Evolutionary conservation across 2,797 vertebrate genomes (phyloP), one percentile per base, ranked within the genome.

Genomic region (Aldrovandia affinis): DNA sequence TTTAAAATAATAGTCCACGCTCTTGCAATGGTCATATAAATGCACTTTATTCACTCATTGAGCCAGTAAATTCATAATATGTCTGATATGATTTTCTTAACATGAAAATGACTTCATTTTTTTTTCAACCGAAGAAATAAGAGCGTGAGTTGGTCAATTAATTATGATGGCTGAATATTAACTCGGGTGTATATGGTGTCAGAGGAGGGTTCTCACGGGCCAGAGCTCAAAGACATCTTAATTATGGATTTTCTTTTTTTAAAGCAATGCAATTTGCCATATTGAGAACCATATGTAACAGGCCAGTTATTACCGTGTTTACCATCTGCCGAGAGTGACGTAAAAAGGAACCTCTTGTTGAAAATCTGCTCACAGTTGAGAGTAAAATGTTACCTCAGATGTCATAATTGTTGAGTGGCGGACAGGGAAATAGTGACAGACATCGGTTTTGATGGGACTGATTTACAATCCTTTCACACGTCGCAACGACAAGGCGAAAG

Each of bases 181-280:
- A 33, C 8, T 15, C 4, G 9, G 28, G 25, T 25, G 28, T 28
- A 44, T 77, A 47, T 77, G 7, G 36, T 15, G 5, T 25, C 18
- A 20, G 42, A 50, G n/a, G 0, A 12, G n/a, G 12, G 9, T 70
- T 70, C 28, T 39, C 8, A 70, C 15, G 18, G 36, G 15, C 68
- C 10, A 52, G 14, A 30, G 28, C 28, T 78, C 68, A 57, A 33
- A 33, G 52, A 12, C 12, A 28, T 25, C 14, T 36, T 39, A 55
- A 39, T n/a, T 42, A 42, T 70, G 36, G 44, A 20, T 39, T 73
- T 70, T 82, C 36, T 59, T 30, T 83, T 77, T 61, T 36, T 30
- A 15, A 28, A 77, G 54, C 59, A 57, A 54, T 83, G 68, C 30
- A 81, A 30, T 30, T 20, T 83, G 59, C 36, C 6, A 65, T 42